Evolutionary conservation across 2,888 invertebrate genomes (phyloP), one percentile per base, ranked within the genome.

Genomic region (Cyrtodaria siliqua): DNA sequence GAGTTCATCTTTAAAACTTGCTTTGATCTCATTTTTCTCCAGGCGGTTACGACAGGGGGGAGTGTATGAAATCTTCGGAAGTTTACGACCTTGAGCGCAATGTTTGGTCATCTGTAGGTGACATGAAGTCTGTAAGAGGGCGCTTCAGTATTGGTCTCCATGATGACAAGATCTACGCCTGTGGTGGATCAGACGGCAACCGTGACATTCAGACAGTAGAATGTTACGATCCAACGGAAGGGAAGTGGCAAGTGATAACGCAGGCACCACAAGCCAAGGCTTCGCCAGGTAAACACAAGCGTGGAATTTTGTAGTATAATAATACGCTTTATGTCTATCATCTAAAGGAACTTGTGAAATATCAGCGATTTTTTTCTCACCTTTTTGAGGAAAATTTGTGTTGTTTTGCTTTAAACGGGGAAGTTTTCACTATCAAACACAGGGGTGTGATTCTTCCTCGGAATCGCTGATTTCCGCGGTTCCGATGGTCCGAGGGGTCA

Each of bases 41-140:
- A 95, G 95, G 96, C 88, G 96, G 96, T 9, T 97, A 97, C 93
- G 97, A 97, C 93, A 95, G 97, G 82, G 96, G 96, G 49, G 96
- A 97, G 91, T 97, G 97, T 91, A 94, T 97, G 85, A 95, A 95
- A 83, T 94, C 95, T 23, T 96, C 95, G 0, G 97, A 97, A 93
- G 95, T 95, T 52, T 97, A 96, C 94, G 94, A 95, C 89, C 95
- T 96, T 4, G 94, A 93, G 57, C 93, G 93, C 3, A 96, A 97
- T 93, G 93, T 93, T 62, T 97, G 97, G 97, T 91, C 93, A 49
- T 91, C 94, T 26, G 93, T 96, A 88, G 94, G 12, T 0, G 94
- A 95, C 79, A 96, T 97, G 97, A 94, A 94, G 66, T 95, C 95
- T 79, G 76, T 73, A 23, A 94, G 97, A 73, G 97, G 97, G 0